Base-by-base conservation (phyloP, 2,888 invertebrate species). In the Tanypteryx hageni region DNA sequence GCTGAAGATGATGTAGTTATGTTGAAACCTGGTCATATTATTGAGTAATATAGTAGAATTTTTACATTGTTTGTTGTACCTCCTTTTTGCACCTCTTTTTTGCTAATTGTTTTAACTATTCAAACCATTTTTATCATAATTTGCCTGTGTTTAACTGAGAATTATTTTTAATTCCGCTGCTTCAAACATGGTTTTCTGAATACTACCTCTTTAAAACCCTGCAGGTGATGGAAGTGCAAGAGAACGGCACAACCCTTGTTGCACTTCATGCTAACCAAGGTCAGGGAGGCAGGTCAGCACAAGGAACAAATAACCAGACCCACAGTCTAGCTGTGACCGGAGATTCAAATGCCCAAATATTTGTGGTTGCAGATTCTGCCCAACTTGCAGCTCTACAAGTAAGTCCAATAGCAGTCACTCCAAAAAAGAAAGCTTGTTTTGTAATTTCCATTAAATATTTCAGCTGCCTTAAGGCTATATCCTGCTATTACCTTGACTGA, bases 361-460 rank as follows among this genome's bases (percentile, higher is more conserved):
- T 93, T 81, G 93, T 93, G 10, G 92, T 93, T 27, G 92, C 93
- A 0, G 93, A 93, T 84, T 92, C 93, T n/a, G 83, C 93, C 11
- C 93, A 93, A 27, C 92, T 93, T 14, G 93, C 93, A 44, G 93
- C 93, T 81, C 92, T 93, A 18, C 92, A 93, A 93, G 93, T 93
- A 93, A 81, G 10, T 81, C 22, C 4, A 22, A 22, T 0, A 44
- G 13, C 16, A 18, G 44, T 83, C 31, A 4, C 56, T 83, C 16
- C 4, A 0, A 18, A 9, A 2, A 22, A 27, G 44, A 83, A 13
- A 8, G 5, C 13, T 16, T 10, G 16, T 44, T 44, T 16, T 11
- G 31, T 83, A 7, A 9, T 7, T 22, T 81, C 81, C 27, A 81
- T 7, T n/a, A 81, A n/a, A 27, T 27, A 22, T 81, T 22, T 22